phyloP scores from a whole-genome alignment of 2,797 vertebrate species.

The Taenioides sp. region DNA sequence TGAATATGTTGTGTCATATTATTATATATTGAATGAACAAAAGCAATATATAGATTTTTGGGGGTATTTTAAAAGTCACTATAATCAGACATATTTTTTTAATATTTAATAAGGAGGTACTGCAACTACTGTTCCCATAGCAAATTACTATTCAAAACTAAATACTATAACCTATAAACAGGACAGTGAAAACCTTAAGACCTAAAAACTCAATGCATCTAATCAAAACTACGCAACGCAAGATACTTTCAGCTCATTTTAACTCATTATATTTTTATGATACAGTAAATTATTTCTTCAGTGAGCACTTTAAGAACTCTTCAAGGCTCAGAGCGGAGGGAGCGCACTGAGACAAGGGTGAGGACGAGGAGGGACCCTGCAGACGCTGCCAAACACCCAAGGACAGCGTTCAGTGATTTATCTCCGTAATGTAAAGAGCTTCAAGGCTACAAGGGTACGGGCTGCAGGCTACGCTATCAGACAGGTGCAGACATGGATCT shows the following conservation, averaged over 20 bases:
- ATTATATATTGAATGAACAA: too few species aligned
- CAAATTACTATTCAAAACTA: too few species aligned
- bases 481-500: too few species aligned
- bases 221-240: background rate
- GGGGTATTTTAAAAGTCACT: too few species aligned
- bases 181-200: too few species aligned
- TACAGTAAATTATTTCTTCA: background rate
- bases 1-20: too few species aligned
- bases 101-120: too few species aligned
- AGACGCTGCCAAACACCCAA: slow-evolving; percentile 24
- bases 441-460: background rate
- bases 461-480: background rate
- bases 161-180: too few species aligned
- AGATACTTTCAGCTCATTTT: background rate
- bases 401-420: slow-evolving; percentile 18
- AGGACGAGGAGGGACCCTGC: slow-evolving; percentile 52
- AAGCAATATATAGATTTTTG: too few species aligned
- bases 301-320: slow-evolving; percentile 50
- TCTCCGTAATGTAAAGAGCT: background rate
- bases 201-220: too few species aligned
- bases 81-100: too few species aligned
- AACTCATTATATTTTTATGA: background rate
- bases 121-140: too few species aligned
- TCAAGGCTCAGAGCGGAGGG: slow-evolving; percentile 26
- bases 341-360: slow-evolving; percentile 34